phyloP scores from a whole-genome alignment of 1,140 invertebrate genomes.

The Ptiloglossa arizonensis region DNA sequence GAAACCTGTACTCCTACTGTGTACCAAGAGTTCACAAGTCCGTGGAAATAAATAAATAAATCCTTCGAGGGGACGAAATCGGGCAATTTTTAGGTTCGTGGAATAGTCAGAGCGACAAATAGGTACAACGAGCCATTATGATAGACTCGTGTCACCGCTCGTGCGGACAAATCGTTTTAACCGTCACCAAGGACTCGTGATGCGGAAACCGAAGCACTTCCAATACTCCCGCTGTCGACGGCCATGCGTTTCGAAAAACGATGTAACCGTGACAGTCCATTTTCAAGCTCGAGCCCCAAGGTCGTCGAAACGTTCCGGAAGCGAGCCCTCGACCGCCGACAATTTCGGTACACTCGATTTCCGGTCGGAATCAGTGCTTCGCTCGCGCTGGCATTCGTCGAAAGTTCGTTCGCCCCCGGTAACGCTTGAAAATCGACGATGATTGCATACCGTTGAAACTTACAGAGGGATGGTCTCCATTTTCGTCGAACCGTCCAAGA shows the following conservation, averaged over 20 bases:
- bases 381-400: too few relatives aligned
- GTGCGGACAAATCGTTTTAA: background rate
- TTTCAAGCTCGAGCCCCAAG: background rate
- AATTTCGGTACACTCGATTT: conserved; percentile 32
- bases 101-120: background rate
- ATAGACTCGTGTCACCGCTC: background rate
- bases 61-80: too few relatives aligned
- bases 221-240: background rate
- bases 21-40: too few relatives aligned
- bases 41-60: too few relatives aligned
- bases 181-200: background rate
- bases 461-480: background rate
- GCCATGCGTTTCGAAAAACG: background rate
- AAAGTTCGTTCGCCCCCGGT: conserved; percentile 9
- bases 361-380: conserved; percentile 2
- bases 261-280: background rate
- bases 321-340: background rate
- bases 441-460: background rate
- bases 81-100: too few relatives aligned
- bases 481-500: background rate
- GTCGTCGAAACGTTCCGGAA: conserved; percentile 1
- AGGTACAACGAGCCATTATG: too few relatives aligned
- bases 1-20: too few relatives aligned
- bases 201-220: background rate
- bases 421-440: conserved; percentile 17